These are phyloP conservation scores for Allophyes oxyacanthae DNA, from an alignment of 2,888 invertebrate species.

Conservation along the genomic window DNA sequence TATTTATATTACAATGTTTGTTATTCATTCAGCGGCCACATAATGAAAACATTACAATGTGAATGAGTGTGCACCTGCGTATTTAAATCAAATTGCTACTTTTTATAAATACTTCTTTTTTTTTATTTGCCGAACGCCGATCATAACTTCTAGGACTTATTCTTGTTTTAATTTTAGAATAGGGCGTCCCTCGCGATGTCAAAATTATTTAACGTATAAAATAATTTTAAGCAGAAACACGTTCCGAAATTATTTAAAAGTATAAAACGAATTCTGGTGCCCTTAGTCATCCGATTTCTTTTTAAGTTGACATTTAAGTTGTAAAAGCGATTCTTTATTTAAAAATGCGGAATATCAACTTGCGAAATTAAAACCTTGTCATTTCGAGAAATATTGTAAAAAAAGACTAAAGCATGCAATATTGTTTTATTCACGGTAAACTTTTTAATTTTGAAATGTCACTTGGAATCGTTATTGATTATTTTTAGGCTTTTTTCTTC, in stretches of 20 bases:
- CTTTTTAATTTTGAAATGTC: slow-evolving; percentile 43
- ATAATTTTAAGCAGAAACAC: slow-evolving; percentile 39
- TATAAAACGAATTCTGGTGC: slow-evolving; percentile 45
- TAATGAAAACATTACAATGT: slow-evolving; percentile 54
- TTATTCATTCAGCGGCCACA: slow-evolving; percentile 45
- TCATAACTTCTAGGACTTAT: slow-evolving; percentile 9
- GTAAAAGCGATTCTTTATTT: slow-evolving; percentile 49
- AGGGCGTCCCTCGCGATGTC: slow-evolving; percentile 26
- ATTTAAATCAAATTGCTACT: slow-evolving; percentile 43
- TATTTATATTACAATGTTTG: slow-evolving; percentile 52
- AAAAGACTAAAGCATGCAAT: slow-evolving; percentile 15
- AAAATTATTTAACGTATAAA: slow-evolving; percentile 23
- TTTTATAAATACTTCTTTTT: slow-evolving; percentile 33
- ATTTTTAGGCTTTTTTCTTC: not conserved
- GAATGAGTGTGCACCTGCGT: slow-evolving; percentile 48
- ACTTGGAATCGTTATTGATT: slow-evolving; percentile 5
- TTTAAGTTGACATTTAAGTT: slow-evolving; percentile 52
- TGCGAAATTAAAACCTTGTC: slow-evolving; percentile 46
- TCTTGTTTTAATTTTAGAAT: slow-evolving; percentile 37
- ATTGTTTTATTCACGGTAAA: slow-evolving; percentile 36
- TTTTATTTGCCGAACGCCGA: slow-evolving; percentile 23
- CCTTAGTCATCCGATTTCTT: slow-evolving; percentile 61
- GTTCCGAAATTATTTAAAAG: slow-evolving; percentile 38
- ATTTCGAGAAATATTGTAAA: slow-evolving; percentile 36
- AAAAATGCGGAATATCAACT: slow-evolving; percentile 42